Percentiles rank a stretch among this genome's conserved stretches.
These are phyloP conservation scores for Ascidia mentula DNA, from an alignment of 23 tunicate species.

Conservation along the genomic window DNA sequence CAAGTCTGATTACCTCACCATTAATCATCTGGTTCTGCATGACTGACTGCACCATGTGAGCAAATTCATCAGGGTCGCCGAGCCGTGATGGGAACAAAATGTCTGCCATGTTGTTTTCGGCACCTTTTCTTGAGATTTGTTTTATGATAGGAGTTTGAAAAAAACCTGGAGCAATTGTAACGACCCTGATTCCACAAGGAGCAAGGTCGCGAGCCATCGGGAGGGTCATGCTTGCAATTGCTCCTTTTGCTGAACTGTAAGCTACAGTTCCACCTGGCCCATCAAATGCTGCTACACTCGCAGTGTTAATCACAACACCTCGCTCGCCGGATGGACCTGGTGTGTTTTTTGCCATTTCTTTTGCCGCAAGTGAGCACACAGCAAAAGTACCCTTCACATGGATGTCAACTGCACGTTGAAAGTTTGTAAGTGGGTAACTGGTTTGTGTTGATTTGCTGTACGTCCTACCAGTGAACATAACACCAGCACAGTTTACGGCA, in stretches of 20 bases:
- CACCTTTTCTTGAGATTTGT: slow-evolving; percentile 73
- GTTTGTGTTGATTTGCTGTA: slow-evolving; percentile 50
- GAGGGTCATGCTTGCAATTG: slow-evolving; percentile 83
- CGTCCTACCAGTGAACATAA: slow-evolving; percentile 67
- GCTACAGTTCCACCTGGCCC: slow-evolving; percentile 98
- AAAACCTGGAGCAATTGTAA: slow-evolving; percentile 96
- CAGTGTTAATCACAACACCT: slow-evolving; percentile 92
- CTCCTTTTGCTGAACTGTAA: slow-evolving; percentile 96
- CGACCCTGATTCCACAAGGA: slow-evolving; percentile 67
- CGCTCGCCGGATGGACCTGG: slow-evolving; percentile 54
- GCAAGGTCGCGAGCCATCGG: slow-evolving; percentile 97
- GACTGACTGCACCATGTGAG: slow-evolving; percentile 73
- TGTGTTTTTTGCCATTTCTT: slow-evolving; percentile 65
- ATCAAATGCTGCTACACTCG: slow-evolving; percentile 93
- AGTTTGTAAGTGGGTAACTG: slow-evolving; percentile 71
- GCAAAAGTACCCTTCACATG: slow-evolving; percentile 91
- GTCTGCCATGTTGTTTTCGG: slow-evolving; percentile 35
- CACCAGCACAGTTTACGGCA: slow-evolving; percentile 96
- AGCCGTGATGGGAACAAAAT: slow-evolving; percentile 91
- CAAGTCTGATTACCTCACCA: slow-evolving; percentile 91
- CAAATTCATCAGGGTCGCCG: slow-evolving; percentile 92
- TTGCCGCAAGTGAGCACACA: slow-evolving; percentile 62
- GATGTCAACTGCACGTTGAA: slow-evolving; percentile 72
- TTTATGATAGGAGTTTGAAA: slow-evolving; percentile 84
- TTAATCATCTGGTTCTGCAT: slow-evolving; percentile 94